Conservation (phyloP, 2,888 invertebrate genomes). For the Thecophora atra region DNA sequence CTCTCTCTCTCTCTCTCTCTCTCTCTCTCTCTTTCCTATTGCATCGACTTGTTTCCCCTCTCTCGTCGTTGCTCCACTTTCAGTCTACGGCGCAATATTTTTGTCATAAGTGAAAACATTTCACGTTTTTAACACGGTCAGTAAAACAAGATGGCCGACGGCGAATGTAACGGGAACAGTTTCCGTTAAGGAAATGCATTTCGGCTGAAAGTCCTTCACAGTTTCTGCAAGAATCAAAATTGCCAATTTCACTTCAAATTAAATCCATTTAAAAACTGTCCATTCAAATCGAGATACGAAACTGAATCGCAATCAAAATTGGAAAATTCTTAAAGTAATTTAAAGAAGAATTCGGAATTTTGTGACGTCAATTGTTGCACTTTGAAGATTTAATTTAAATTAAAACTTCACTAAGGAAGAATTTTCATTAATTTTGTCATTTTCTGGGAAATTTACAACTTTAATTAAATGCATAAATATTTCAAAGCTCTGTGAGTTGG, state of each 20-base stretch:
- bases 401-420: no score
- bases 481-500: no score
- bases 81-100: neutral
- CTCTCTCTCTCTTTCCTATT: neutral
- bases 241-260: constrained; percentile 52
- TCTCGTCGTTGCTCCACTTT: neutral
- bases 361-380: no score
- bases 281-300: constrained; percentile 33
- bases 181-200: neutral
- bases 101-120: neutral
- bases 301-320: neutral
- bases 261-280: constrained; percentile 36
- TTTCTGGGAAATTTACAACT: no score
- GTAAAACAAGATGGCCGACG: constrained; percentile 18
- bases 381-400: no score
- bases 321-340: no score
- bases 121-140: neutral
- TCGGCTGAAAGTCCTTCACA: neutral
- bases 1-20: no score
- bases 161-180: neutral
- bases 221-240: constrained; percentile 54
- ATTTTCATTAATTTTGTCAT: no score
- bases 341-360: no score
- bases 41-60: neutral
- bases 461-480: no score